A percentile compares a stretch with the other conserved stretches of the same genome.
These are phyloP conservation scores for Sebastes baramenuke DNA, from an alignment of 2,797 vertebrate species.

Conservation along the genomic window DNA sequence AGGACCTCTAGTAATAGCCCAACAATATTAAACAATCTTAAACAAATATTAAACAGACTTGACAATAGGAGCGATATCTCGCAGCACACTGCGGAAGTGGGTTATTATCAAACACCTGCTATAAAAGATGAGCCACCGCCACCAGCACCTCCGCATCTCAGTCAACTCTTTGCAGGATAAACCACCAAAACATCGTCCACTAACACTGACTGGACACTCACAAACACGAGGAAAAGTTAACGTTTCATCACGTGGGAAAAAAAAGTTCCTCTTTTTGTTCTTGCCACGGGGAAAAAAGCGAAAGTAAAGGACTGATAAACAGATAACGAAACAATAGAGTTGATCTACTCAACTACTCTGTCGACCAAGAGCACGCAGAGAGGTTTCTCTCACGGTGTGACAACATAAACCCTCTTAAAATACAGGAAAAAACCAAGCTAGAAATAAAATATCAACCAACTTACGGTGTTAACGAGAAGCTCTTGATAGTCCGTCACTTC, in stretches of 20 bases:
- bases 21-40: too few species aligned
- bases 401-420: neutral
- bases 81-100: constrained; percentile 64
- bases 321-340: neutral
- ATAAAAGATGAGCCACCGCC: constrained; percentile 41
- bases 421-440: neutral
- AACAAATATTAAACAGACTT: neutral
- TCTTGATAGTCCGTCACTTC: constrained; percentile 11
- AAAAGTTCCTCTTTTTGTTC: constrained; percentile 30
- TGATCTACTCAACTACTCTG: neutral
- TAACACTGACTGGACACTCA: neutral
- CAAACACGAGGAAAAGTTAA: neutral
- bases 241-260: neutral
- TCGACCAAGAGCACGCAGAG: neutral
- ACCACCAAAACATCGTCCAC: neutral
- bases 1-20: neutral
- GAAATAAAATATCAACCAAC: constrained; percentile 28
- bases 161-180: too few species aligned
- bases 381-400: constrained; percentile 1
- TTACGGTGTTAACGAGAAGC: constrained; percentile 34
- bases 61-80: neutral
- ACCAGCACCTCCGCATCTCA: neutral
- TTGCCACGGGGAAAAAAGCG: neutral
- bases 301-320: neutral
- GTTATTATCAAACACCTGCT: constrained; percentile 67